Evolutionary conservation across 1,140 invertebrate species (phyloP).

Genomic region (Dreissena polymorpha): DNA sequence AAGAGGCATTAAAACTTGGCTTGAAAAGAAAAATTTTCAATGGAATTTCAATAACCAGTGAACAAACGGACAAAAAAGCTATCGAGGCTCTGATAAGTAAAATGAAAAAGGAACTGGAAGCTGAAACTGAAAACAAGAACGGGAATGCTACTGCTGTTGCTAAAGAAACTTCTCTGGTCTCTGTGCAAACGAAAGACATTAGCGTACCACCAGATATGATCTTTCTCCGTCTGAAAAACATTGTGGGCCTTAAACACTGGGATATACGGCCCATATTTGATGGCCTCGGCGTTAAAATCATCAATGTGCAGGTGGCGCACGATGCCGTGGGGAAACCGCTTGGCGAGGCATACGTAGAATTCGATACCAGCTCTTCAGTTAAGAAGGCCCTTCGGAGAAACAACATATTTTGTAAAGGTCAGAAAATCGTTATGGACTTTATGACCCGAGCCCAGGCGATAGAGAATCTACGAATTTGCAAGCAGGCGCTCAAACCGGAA

Average conservation of each 20-base stretch:
- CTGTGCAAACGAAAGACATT: neutral
- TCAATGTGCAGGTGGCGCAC: constrained; percentile 43
- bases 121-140: neutral
- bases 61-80: constrained; percentile 55
- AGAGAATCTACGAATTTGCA: constrained; percentile 64
- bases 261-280: constrained; percentile 46
- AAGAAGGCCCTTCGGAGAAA: constrained; percentile 81
- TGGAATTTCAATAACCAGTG: constrained; percentile 69
- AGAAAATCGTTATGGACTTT: constrained; percentile 84
- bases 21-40: constrained; percentile 71
- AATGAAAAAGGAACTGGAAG: constrained; percentile 11
- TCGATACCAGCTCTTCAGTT: constrained; percentile 86
- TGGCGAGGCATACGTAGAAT: constrained; percentile 92
- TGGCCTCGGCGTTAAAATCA: constrained; percentile 29
- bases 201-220: neutral
- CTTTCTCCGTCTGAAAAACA: constrained; percentile 40
- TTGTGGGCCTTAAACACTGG: constrained; percentile 17
- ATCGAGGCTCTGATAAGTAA: constrained; percentile 26
- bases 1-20: constrained; percentile 82
- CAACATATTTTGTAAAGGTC: constrained; percentile 55
- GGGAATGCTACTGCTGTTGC: neutral
- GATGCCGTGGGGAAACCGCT: constrained; percentile 49
- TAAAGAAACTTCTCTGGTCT: neutral
- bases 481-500: constrained; percentile 41
- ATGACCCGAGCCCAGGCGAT: constrained; percentile 83